These are phyloP conservation scores for Sturnus vulgaris DNA, from an alignment of 2,113 vertebrate genomes.

Conservation along the genomic window DNA sequence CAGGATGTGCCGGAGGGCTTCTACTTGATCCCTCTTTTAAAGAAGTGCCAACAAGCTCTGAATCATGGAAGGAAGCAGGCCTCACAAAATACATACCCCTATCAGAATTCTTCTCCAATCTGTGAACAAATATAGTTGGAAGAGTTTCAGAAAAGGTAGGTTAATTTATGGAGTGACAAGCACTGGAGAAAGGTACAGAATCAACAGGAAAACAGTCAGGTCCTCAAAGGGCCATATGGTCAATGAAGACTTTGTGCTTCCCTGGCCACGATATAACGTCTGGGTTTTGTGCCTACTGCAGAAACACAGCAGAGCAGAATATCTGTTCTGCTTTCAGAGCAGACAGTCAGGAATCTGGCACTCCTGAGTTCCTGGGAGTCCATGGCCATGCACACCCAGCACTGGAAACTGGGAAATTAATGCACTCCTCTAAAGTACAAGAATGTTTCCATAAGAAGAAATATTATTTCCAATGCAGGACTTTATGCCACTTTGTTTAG, in stretches of 20 bases:
- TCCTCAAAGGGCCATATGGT: not conserved
- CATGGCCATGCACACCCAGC: not conserved
- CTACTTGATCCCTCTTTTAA: slow-evolving; percentile 49
- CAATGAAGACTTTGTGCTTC: not conserved
- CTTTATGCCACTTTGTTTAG: not conserved
- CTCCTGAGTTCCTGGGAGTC: not conserved
- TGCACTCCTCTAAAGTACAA: not conserved
- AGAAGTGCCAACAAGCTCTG: slow-evolving; percentile 21
- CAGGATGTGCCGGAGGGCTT: slow-evolving; percentile 36
- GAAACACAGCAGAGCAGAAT: not conserved
- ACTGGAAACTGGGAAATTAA: not conserved
- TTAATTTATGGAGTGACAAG: not conserved
- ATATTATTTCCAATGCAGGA: not conserved
- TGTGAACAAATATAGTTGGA: not conserved
- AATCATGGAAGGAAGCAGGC: not conserved
- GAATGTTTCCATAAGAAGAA: not conserved
- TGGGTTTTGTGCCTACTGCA: not conserved
- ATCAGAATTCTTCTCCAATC: not conserved
- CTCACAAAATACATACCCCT: not conserved
- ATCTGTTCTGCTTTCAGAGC: not conserved
- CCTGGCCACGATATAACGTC: fast-evolving
- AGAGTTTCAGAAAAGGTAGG: not conserved
- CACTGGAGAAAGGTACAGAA: not conserved
- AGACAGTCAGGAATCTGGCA: not conserved
- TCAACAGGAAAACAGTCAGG: not conserved